A percentile compares a stretch with the other conserved stretches of the same genome.
Evolutionary conservation across 2,888 invertebrate genomes (phyloP).

Genomic region (Eubasilissa splendida): DNA sequence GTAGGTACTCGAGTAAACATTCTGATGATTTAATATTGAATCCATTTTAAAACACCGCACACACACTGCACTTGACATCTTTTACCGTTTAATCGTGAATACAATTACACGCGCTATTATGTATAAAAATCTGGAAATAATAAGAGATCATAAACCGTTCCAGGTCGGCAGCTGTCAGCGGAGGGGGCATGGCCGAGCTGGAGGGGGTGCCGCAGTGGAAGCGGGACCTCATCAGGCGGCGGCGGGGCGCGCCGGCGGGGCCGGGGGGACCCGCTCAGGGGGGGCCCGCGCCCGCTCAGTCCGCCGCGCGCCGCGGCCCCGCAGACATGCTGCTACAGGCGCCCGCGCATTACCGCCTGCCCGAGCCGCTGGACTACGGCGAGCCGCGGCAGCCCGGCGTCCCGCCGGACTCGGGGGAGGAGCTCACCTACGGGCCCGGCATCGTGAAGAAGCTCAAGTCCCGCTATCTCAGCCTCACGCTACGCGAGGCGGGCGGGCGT

Average conservation of each 20-base stretch:
- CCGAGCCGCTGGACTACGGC: conserved; percentile 61
- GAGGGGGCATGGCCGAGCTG: conserved; percentile 61
- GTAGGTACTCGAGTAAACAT: too few species aligned
- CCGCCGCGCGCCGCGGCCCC: conserved; percentile 63
- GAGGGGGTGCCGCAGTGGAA: conserved; percentile 83
- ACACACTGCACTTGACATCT: too few species aligned
- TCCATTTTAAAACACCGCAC: too few species aligned
- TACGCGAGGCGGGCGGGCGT: conserved; percentile 80
- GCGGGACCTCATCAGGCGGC: conserved; percentile 85
- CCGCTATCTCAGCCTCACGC: conserved; percentile 88
- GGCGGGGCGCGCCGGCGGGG: conserved; percentile 68
- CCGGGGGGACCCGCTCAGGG: conserved; percentile 61
- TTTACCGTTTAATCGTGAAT: too few species aligned
- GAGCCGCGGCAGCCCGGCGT: conserved; percentile 61
- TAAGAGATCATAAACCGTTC: conserved; percentile 37
- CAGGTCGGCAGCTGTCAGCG: conserved; percentile 26
- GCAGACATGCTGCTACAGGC: conserved; percentile 60
- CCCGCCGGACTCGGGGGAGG: conserved; percentile 72
- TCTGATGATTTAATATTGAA: too few species aligned
- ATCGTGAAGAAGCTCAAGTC: conserved; percentile 91
- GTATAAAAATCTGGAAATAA: too few species aligned
- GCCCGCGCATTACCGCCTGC: conserved; percentile 60
- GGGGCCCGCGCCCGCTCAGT: conserved; percentile 59
- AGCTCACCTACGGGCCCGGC: conserved; percentile 91
- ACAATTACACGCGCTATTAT: too few species aligned